Conservation (phyloP, 2,113 vertebrate genomes). For the Grantiella picta region DNA sequence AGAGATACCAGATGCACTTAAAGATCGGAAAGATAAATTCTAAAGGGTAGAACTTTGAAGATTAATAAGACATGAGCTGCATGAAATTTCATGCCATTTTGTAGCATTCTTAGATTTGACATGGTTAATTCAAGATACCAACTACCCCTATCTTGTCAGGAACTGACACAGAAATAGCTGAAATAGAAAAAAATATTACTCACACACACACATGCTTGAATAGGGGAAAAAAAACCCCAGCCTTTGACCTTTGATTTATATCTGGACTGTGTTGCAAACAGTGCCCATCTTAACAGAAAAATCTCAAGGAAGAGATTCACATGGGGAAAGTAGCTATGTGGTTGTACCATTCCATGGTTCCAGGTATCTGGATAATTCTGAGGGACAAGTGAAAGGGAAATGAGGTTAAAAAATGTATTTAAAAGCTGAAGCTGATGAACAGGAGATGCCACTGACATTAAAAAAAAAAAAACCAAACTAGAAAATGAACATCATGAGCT, state of each 20-base stretch:
- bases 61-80: not conserved
- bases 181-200: not conserved
- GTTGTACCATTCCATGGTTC: not conserved
- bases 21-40: not conserved
- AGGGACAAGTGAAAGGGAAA: not conserved
- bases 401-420: not conserved
- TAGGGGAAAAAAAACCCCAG: rapidly evolving
- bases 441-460: not conserved
- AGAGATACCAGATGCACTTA: not conserved
- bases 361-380: not conserved
- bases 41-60: not conserved
- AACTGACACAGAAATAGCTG: too few relatives aligned
- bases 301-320: rapidly evolving
- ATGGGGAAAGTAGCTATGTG: not conserved
- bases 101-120: not conserved
- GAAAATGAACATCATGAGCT: not conserved
- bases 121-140: not conserved
- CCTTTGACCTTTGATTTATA: not conserved
- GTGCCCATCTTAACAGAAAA: not conserved
- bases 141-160: not conserved
- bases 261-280: not conserved
- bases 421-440: not conserved
- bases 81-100: not conserved
- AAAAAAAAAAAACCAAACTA: not conserved
- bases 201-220: not conserved